These are phyloP conservation scores for Papilio elwesi DNA, from an alignment of 2,888 invertebrate species.

Conservation along the genomic window DNA sequence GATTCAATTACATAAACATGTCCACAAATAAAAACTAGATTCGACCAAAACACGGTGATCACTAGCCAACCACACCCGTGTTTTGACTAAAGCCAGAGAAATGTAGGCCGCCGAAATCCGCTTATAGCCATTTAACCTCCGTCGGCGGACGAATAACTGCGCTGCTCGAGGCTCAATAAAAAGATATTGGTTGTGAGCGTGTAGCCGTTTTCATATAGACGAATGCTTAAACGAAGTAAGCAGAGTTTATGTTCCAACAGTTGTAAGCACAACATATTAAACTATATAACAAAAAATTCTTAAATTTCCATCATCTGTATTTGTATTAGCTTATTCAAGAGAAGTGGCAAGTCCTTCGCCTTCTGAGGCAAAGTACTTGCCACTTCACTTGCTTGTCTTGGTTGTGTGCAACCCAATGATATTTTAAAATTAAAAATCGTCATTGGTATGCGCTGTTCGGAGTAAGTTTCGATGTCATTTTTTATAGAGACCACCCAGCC, in stretches of 20 bases:
- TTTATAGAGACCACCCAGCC: not conserved
- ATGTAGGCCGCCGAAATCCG: conserved; percentile 36
- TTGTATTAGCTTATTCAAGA: not conserved
- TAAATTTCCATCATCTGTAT: not conserved
- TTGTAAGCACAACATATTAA: not conserved
- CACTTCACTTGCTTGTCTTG: too few relatives aligned
- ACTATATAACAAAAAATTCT: not conserved
- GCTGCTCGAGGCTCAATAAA: conserved; percentile 2
- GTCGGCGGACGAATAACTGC: conserved; percentile 19
- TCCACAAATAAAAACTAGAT: conserved; percentile 10
- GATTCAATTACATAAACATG: not conserved
- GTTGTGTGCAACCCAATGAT: too few relatives aligned
- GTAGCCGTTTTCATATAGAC: not conserved
- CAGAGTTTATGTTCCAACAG: not conserved
- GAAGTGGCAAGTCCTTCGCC: too few relatives aligned
- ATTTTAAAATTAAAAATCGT: not conserved
- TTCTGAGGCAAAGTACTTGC: too few relatives aligned
- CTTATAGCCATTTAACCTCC: conserved; percentile 34
- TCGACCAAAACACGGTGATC: not conserved
- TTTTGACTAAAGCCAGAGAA: conserved; percentile 15
- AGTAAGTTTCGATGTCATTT: not conserved
- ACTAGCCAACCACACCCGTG: conserved; percentile 16
- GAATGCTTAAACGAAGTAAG: not conserved
- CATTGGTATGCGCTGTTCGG: not conserved
- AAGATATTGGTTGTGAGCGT: not conserved